These are phyloP conservation scores for Paragorgia papillata DNA, from an alignment of 92 coral and sea anemone species.

Conservation along the genomic window DNA sequence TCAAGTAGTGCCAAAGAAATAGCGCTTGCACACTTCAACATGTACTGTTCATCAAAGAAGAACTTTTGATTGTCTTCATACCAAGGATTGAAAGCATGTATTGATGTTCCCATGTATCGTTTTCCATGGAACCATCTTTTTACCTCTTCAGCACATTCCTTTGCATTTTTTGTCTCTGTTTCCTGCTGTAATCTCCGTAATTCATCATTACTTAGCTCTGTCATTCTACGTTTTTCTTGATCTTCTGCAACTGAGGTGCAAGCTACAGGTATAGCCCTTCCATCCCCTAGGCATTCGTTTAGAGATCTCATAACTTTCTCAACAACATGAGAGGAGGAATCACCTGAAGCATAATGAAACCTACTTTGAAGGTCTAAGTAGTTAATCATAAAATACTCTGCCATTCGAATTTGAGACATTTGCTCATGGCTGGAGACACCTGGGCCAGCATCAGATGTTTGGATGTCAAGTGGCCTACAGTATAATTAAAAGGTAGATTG, in stretches of 20 bases:
- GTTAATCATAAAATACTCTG: constrained; percentile 65
- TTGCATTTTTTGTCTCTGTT: constrained; percentile 21
- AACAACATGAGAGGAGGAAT: constrained; percentile 57
- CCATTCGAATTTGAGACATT: constrained; percentile 58
- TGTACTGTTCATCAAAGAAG: constrained; percentile 52
- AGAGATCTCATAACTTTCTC: constrained; percentile 66
- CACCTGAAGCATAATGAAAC: constrained; percentile 66
- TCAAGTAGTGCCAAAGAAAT: constrained; percentile 35
- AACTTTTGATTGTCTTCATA: constrained; percentile 40
- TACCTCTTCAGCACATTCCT: constrained; percentile 44
- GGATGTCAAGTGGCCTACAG: constrained; percentile 59
- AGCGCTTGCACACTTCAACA: constrained; percentile 52
- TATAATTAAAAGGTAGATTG: background rate
- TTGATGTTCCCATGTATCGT: constrained; percentile 49
- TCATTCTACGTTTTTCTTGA: constrained; percentile 19
- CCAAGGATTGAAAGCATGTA: constrained; percentile 53
- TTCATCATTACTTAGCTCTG: constrained; percentile 42
- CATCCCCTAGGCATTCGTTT: constrained; percentile 69
- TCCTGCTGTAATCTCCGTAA: constrained; percentile 37
- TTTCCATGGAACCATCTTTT: constrained; percentile 52
- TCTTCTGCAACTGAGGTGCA: constrained; percentile 21
- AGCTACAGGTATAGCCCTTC: constrained; percentile 57
- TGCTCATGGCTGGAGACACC: constrained; percentile 62
- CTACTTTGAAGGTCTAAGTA: constrained; percentile 60
- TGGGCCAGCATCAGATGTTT: constrained; percentile 68